phyloP scores from a whole-genome alignment of 2,888 invertebrate genomes.

The Timema podura region DNA sequence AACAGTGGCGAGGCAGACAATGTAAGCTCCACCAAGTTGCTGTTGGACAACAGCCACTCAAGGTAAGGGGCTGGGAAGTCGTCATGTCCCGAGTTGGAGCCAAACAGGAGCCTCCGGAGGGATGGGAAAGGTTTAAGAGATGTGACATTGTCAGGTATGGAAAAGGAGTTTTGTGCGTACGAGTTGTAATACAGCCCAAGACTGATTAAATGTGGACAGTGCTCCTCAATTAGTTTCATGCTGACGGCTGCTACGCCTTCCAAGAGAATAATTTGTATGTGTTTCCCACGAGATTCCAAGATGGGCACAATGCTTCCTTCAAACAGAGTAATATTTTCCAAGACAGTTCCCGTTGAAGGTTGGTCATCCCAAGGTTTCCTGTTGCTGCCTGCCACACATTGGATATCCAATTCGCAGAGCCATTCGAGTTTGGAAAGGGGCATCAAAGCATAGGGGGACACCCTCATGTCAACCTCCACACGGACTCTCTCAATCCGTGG shows the following conservation, averaged over 20 bases:
- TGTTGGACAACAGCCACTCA: slow-evolving; percentile 30
- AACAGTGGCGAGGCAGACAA: slow-evolving; percentile 32
- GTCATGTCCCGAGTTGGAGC: slow-evolving; percentile 29
- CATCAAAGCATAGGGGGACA: slow-evolving; percentile 27
- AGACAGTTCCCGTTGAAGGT: slow-evolving; percentile 8
- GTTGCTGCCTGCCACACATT: slow-evolving; percentile 26
- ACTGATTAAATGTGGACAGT: slow-evolving; percentile 28
- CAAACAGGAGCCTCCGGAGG: slow-evolving; percentile 30
- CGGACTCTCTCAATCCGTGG: slow-evolving; percentile 30
- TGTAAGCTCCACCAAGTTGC: slow-evolving; percentile 29
- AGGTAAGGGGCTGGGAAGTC: slow-evolving; percentile 31
- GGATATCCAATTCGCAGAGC: slow-evolving; percentile 30
- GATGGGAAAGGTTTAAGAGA: slow-evolving; percentile 28
- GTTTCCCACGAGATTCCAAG: slow-evolving; percentile 27
- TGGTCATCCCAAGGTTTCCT: slow-evolving; percentile 23
- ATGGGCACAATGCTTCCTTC: slow-evolving; percentile 30
- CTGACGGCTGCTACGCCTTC: slow-evolving; percentile 30
- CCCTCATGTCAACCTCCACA: slow-evolving; percentile 30
- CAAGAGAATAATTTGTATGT: slow-evolving; percentile 27
- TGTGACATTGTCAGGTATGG: slow-evolving; percentile 20
- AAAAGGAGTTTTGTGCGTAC: slow-evolving; percentile 28
- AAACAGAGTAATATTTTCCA: too few species aligned
- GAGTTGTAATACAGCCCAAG: slow-evolving; percentile 32
- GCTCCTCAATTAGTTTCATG: slow-evolving; percentile 25
- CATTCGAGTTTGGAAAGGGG: slow-evolving; percentile 26